Percentiles rank a stretch among this genome's conserved stretches.
These are phyloP conservation scores for Cnemophilus loriae DNA, from an alignment of 2,113 vertebrate species.

Conservation along the genomic window DNA sequence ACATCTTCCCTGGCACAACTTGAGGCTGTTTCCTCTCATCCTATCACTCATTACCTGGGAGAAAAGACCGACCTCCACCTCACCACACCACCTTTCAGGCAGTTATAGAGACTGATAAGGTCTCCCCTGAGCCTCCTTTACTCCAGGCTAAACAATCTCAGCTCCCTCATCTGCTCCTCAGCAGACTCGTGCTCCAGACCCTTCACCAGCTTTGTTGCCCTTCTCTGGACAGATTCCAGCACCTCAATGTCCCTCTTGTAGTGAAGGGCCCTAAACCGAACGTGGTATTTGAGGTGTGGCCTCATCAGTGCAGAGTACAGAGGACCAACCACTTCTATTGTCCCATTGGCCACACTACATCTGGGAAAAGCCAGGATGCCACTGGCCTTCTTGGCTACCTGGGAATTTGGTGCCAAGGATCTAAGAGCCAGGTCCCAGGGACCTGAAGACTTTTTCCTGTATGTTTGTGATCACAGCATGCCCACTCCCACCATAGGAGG, in stretches of 20 bases:
- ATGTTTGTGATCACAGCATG: background rate
- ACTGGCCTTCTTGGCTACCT: background rate
- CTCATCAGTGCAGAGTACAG: background rate
- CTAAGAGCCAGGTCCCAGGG: background rate
- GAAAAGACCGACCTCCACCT: background rate
- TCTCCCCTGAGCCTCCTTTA: background rate
- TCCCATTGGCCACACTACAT: background rate
- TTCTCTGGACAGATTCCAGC: background rate
- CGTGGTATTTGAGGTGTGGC: background rate
- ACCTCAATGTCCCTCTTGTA: background rate
- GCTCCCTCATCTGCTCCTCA: background rate
- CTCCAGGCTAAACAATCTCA: background rate
- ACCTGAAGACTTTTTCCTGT: background rate
- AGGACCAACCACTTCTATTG: background rate
- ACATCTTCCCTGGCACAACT: background rate
- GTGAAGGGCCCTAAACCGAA: background rate
- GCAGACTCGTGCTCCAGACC: background rate
- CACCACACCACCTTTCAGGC: background rate
- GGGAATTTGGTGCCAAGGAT: background rate
- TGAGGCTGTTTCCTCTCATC: background rate
- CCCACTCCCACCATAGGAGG: background rate
- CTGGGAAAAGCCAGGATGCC: background rate
- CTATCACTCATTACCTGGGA: background rate
- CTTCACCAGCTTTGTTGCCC: rapidly evolving
- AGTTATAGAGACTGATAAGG: background rate